Base-by-base conservation (phyloP, 2,888 invertebrate species). In the Macaria liturata region DNA sequence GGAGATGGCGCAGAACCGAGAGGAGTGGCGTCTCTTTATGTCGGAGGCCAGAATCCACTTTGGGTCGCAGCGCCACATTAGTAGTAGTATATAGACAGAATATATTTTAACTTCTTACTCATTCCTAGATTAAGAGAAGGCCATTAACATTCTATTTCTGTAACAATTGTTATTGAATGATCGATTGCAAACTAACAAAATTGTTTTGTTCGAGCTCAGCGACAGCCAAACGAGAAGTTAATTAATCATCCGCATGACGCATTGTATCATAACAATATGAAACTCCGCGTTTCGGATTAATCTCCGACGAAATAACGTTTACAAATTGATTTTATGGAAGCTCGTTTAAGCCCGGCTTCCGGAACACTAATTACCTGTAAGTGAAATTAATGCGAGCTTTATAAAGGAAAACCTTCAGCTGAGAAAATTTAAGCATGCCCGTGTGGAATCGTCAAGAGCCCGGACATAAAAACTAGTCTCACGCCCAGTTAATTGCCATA, bases 141-240 rank as follows among this genome's bases (percentile, higher is more conserved):
- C 66, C 77, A 71, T 68, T 70, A 65, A 69, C 75, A 77, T 77
- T 82, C 75, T 76, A 77, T 74, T 79, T 49, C 55, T 51, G 54
- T 62, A 64, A 49, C 62, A 62, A 64, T 62, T 67, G 65, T 62
- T 62, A 61, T 57, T 62, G 49, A 63, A 66, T 66, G 64, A 66
- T 74, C 67, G 70, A 71, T 71, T 65, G 65, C 66, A 61, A 69
- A 67, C 60, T 58, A 66, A 63, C 59, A 52, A 66, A 57, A 56
- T 53, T 59, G 62, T 58, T 57, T 57, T 62, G 61, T 60, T 57
- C 52, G 46, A 49, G 50, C 53, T 54, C 39, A 54, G 44, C 53
- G 32, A 49, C 42, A 54, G 54, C 20, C 37, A 54, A 57, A 42
- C 48, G 48, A 55, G 40, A 46, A 37, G 46, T 37, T 57, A 57